Evolutionary conservation across 2,113 vertebrate genomes (phyloP), one percentile per base, ranked within the genome.

Genomic region (Tricholaema leucomelas): DNA sequence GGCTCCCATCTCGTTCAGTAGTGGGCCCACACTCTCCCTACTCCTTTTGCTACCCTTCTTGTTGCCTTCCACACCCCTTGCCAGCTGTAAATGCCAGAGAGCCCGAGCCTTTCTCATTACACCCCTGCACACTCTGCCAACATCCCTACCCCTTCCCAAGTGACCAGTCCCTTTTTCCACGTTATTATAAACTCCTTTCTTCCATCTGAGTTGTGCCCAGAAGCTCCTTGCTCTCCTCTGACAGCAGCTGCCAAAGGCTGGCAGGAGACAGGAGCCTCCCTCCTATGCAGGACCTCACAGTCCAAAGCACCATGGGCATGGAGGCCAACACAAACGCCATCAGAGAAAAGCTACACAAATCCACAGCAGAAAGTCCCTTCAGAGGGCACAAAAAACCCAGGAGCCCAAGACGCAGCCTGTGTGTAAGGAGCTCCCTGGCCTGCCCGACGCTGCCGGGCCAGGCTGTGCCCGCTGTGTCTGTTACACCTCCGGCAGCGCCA

Each of bases 271-370:
- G 8, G 3, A 50, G 3, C 2, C 72, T 48, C 72, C 30, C 24
- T 27, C 48, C 42, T 16, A n/a, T 3, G 4, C 30, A 55, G 6
- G n/a, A 71, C 28, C 36, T 78, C 25, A 28, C 2, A 64, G 38
- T 13, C 12, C 35, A 58, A 58, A 48, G 10, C 25, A 36, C 1
- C 4, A 31, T 31, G 21, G 10, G 31, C 33, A 72, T 0, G 0
- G 5, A 61, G 18, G 18, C 30, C 61, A 76, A 59, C 8, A 67
- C 33, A 81, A 52, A 63, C 81, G n/a, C 15, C 8, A 25, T 6
- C 14, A 48, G 38, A 56, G 6, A 38, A 86, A 78, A 10, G 35
- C 12, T 12, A 82, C 13, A 56, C 23, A 69, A 65, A 54, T 16
- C 59, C 44, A 27, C 1, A 55, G 36, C 71, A 81, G 27, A 44